Conservation (phyloP, 2,888 invertebrate species). For the Eupithecia exiguata region DNA sequence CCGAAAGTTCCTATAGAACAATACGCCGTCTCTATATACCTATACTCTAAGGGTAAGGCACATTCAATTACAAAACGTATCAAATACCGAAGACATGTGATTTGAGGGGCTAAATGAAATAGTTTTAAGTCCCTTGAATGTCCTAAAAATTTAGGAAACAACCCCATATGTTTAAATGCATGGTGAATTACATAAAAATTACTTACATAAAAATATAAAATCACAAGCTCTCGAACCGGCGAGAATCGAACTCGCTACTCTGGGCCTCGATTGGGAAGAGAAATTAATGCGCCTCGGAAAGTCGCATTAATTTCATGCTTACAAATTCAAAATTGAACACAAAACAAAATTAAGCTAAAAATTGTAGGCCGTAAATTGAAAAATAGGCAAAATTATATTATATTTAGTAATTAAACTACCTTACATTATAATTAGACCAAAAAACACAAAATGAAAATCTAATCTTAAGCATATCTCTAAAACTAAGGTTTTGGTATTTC, state of each 20-base stretch:
- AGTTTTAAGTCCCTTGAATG: not conserved
- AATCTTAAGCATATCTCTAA: not conserved
- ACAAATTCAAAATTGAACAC: not conserved
- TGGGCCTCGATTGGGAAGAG: not conserved
- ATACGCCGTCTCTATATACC: too few species aligned
- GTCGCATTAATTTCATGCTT: not conserved
- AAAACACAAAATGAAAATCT: not conserved
- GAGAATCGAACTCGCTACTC: not conserved
- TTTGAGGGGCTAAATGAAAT: not conserved
- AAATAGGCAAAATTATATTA: not conserved
- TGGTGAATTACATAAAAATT: not conserved
- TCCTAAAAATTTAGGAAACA: not conserved
- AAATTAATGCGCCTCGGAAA: not conserved
- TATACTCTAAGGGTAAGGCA: slow-evolving; percentile 26
- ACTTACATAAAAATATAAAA: not conserved
- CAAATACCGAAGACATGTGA: not conserved
- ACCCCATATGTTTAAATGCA: not conserved
- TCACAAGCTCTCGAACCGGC: not conserved
- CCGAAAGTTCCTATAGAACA: too few species aligned
- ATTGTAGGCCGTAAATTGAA: not conserved
- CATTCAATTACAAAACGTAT: slow-evolving; percentile 18
- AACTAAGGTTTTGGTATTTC: not conserved
- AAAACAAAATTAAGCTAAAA: not conserved
- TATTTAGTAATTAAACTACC: not conserved
- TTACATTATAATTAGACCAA: not conserved